Evolutionary conservation across 2,888 invertebrate species (phyloP), one percentile per base, ranked within the genome.

Genomic region (Ophonus ardosiacus): DNA sequence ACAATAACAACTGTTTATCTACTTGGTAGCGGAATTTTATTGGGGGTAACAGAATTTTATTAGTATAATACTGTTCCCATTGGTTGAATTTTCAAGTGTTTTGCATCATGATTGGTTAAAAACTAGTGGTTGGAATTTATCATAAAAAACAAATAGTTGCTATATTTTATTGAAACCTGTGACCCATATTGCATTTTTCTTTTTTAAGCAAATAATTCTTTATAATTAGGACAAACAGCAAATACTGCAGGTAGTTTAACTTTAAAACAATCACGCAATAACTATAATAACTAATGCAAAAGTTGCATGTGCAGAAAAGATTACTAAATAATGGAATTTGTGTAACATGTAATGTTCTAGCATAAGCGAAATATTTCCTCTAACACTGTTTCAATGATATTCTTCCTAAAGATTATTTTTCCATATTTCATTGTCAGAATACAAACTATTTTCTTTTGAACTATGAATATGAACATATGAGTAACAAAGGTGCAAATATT

Each of bases 301-400:
- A 68, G 38, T 68, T 68, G 68, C 68, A 68, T 68, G 68, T 38
- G 15, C 38, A 68, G 24, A 68, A 68, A 68, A 31, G 38, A 40
- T 68, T 38, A 68, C 68, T 31, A 68, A 65, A 65, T 65, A 65
- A 68, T 68, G 68, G 68, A 68, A 63, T 63, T 63, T 63, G 7
- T 63, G 24, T 63, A 63, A 63, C 18, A 18, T 61, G 61, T 18
- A 51, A 51, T 51, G 43, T 51, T 51, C 10, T 13, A 51, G 10
- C 43, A 10, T 51, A 51, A 51, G 43, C 8, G 13, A 51, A 51
- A 31, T 31, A 31, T 31, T 4, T 31, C 31, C 31, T 31, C 31
- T 31, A 31, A 31, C 31, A 31, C 31, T 5, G 3, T 31, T 31
- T 31, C 31, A 31, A 31, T 5, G 31, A 31, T 31, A 3, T 31